Evolutionary conservation across 2,113 vertebrate genomes (phyloP).

Genomic region (Lepus americanus): DNA sequence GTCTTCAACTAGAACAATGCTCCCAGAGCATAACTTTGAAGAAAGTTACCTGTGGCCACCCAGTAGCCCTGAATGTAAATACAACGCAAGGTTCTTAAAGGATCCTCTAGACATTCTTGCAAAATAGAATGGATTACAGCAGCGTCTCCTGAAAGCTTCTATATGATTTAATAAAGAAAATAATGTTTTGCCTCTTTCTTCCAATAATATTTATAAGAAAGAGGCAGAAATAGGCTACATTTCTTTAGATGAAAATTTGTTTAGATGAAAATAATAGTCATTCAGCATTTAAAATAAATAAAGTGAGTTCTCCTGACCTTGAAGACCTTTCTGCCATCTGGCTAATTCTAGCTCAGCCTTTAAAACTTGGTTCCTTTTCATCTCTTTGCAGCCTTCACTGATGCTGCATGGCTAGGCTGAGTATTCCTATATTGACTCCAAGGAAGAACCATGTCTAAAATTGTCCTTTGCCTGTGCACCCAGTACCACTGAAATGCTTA

Average conservation of each 20-base stretch:
- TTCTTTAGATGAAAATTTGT: conserved; percentile 44
- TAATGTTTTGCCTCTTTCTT: conserved; percentile 51
- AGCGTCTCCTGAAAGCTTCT: neutral
- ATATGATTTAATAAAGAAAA: neutral
- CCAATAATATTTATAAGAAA: conserved; percentile 27
- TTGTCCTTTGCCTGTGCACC: neutral
- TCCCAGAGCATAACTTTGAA: neutral
- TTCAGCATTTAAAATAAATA: neutral
- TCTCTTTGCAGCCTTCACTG: neutral
- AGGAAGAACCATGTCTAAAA: neutral
- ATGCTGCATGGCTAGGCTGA: neutral
- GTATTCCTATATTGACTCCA: neutral
- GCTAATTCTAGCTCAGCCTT: neutral
- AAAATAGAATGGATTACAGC: neutral
- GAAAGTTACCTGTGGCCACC: neutral
- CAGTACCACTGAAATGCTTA: neutral
- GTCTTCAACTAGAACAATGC: neutral
- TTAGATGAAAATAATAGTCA: neutral
- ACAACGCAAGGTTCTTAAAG: too few species aligned
- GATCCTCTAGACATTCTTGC: neutral
- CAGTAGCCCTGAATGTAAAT: neutral
- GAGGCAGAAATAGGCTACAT: neutral
- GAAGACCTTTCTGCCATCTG: neutral
- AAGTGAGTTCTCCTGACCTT: neutral
- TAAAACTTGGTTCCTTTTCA: neutral